Conservation (phyloP, 2,888 invertebrate species). For the Rhaphigaster nebulosa region DNA sequence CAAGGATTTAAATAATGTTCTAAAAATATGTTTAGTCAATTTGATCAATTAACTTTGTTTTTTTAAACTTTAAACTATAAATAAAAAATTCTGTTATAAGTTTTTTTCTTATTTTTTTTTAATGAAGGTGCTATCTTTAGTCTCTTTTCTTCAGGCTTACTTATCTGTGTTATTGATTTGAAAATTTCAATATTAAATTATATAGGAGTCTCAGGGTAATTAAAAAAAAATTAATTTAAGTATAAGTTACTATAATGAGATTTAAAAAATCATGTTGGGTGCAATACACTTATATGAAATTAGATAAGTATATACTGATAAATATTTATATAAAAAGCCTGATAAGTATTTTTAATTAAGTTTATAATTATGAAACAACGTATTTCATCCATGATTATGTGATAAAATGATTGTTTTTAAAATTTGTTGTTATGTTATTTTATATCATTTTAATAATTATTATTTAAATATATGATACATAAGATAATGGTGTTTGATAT, state of each 20-base stretch:
- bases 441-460: background rate
- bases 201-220: background rate
- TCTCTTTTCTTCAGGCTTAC: background rate
- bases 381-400: background rate
- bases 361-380: background rate
- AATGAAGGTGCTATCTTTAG: constrained; percentile 4
- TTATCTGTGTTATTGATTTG: background rate
- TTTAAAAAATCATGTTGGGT: background rate
- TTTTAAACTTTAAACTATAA: background rate
- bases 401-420: background rate
- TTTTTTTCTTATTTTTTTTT: background rate
- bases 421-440: constrained; percentile 14
- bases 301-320: background rate
- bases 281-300: background rate
- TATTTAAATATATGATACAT: background rate
- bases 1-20: too few species aligned
- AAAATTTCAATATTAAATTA: background rate
- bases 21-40: background rate
- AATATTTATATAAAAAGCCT: background rate
- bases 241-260: background rate
- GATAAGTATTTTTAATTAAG: background rate
- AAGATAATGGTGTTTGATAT: background rate
- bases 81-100: background rate
- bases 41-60: background rate
- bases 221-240: background rate